Conservation (phyloP, 2,113 vertebrate genomes). For the Elachura formosa region DNA sequence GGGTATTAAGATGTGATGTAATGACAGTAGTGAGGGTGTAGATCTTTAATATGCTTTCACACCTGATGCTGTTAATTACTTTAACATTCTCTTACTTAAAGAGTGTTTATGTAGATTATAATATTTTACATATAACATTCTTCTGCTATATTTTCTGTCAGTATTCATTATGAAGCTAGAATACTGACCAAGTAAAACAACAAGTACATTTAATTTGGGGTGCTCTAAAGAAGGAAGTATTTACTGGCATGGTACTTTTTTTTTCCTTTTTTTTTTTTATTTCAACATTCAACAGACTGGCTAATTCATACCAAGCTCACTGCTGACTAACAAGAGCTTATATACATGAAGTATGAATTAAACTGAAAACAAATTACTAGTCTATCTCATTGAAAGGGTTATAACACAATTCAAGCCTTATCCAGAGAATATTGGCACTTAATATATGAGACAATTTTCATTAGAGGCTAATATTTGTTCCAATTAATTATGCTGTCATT, state of each 20-base stretch:
- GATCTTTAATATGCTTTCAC: background rate
- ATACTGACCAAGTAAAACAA: background rate
- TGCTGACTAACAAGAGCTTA: background rate
- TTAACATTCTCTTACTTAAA: background rate
- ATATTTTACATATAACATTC: background rate
- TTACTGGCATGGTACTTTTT: background rate
- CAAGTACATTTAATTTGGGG: background rate
- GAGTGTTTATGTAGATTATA: background rate
- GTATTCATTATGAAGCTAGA: background rate
- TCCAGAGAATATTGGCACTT: background rate
- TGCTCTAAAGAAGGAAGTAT: background rate
- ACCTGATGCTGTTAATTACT: background rate
- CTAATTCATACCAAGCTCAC: background rate
- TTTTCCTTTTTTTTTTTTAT: background rate
- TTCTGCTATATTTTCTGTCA: background rate
- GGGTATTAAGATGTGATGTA: background rate
- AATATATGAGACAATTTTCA: background rate
- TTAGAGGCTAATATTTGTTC: background rate
- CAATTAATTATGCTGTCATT: background rate
- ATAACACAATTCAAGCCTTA: background rate
- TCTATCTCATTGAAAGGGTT: background rate
- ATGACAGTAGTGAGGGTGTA: background rate
- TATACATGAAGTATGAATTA: background rate
- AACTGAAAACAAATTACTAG: background rate
- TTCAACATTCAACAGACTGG: background rate